A percentile compares a stretch with the other conserved stretches of the same genome.
phyloP scores from a whole-genome alignment of 2,797 vertebrate species.

The Mareca strepera region DNA sequence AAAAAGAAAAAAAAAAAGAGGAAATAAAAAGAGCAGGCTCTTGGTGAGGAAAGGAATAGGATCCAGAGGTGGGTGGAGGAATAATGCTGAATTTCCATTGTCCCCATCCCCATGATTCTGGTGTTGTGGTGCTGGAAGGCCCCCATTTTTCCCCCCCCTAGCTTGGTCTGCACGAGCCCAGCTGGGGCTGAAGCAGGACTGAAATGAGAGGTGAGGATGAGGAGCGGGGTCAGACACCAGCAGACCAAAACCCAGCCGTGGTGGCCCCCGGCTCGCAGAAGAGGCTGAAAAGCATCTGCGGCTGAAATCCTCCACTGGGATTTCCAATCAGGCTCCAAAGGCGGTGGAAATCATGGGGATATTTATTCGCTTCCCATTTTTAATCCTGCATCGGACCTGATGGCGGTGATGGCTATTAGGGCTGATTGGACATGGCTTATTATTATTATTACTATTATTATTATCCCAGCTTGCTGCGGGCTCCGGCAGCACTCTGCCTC shows the following conservation, averaged over 20 bases:
- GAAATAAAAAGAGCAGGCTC: not conserved
- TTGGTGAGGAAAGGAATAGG: not conserved
- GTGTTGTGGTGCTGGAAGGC: not conserved
- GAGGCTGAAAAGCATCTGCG: fast-evolving
- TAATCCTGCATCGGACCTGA: not conserved
- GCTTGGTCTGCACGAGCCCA: fast-evolving
- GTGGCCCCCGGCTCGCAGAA: fast-evolving
- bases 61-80: not conserved
- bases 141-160: not conserved
- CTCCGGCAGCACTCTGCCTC: constrained; percentile 19
- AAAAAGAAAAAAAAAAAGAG: fast-evolving
- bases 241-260: not conserved
- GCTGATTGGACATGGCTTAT: constrained; percentile 60
- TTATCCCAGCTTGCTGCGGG: constrained; percentile 41
- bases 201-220: not conserved
- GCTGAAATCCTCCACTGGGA: not conserved
- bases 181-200: not conserved
- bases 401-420: constrained; percentile 54
- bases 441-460: constrained; percentile 49
- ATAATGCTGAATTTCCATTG: fast-evolving
- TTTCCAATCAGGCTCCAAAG: not conserved
- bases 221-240: fast-evolving
- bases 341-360: not conserved
- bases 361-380: not conserved
- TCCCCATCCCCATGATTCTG: fast-evolving